Evolutionary conservation across 2,797 vertebrate species (phyloP).

Genomic region (Crax fasciolata): DNA sequence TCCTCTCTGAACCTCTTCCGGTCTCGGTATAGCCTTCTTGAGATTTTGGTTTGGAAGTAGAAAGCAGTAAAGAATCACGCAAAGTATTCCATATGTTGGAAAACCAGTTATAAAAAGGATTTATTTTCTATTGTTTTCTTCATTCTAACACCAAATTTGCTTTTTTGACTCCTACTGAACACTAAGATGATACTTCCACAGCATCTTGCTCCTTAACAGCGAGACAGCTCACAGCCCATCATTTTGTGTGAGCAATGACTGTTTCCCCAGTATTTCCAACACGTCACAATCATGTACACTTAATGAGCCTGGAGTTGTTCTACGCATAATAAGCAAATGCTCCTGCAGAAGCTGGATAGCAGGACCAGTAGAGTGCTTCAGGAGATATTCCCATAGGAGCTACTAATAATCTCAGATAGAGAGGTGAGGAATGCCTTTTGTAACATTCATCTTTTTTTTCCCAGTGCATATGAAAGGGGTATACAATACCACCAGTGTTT

Average conservation of each 20-base stretch:
- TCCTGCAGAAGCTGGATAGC: background rate
- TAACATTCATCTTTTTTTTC: background rate
- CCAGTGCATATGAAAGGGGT: background rate
- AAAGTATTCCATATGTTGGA: background rate
- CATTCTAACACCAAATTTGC: background rate
- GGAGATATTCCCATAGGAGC: background rate
- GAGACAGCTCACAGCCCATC: background rate
- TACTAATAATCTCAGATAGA: background rate
- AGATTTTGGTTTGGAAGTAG: background rate
- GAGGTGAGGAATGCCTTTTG: background rate
- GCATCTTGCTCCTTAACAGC: background rate
- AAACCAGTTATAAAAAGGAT: background rate
- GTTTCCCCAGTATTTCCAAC: background rate
- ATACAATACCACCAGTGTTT: background rate
- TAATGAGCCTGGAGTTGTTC: background rate
- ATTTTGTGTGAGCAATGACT: background rate
- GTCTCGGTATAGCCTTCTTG: rapidly evolving
- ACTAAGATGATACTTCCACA: background rate
- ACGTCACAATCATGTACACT: background rate
- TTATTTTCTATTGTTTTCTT: background rate
- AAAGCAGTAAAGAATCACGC: background rate
- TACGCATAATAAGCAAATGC: background rate
- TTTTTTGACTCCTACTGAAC: background rate
- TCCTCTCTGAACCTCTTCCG: background rate
- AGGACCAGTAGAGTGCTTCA: background rate